phyloP scores from a whole-genome alignment of 2,113 vertebrate species.

The Daubentonia madagascariensis region DNA sequence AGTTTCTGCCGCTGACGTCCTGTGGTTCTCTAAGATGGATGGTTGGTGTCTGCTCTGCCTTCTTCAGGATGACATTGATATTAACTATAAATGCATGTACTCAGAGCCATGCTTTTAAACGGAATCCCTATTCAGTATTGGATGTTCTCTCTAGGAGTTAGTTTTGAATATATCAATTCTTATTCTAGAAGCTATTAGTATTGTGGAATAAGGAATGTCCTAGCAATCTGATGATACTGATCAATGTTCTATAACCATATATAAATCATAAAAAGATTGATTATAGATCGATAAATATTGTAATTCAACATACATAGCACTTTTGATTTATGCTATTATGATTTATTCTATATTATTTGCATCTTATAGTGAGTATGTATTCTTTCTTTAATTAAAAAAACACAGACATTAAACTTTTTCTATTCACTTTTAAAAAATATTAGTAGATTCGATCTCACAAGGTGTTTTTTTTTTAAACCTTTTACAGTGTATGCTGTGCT shows the following conservation, averaged over 20 bases:
- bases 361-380: neutral
- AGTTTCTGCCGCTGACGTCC: neutral
- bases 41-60: neutral
- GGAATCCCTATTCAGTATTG: neutral
- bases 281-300: neutral
- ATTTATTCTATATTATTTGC: neutral
- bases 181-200: neutral
- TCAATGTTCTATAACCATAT: neutral
- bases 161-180: neutral
- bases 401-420: neutral
- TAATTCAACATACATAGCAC: neutral
- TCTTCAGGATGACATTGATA: neutral
- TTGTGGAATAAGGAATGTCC: neutral
- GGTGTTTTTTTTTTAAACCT: neutral
- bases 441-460: neutral
- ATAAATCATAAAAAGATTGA: neutral
- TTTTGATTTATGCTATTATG: neutral
- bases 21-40: neutral
- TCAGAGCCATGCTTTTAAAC: neutral
- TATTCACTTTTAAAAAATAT: neutral
- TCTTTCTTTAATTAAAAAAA: constrained; percentile 8
- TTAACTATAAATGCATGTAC: neutral
- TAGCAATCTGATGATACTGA: neutral
- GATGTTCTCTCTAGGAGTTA: neutral
- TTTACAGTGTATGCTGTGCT: neutral